A percentile compares a stretch with the other conserved stretches of the same genome.
Conservation (phyloP, 2,113 vertebrate species). For the Porphyrio hochstetteri region DNA sequence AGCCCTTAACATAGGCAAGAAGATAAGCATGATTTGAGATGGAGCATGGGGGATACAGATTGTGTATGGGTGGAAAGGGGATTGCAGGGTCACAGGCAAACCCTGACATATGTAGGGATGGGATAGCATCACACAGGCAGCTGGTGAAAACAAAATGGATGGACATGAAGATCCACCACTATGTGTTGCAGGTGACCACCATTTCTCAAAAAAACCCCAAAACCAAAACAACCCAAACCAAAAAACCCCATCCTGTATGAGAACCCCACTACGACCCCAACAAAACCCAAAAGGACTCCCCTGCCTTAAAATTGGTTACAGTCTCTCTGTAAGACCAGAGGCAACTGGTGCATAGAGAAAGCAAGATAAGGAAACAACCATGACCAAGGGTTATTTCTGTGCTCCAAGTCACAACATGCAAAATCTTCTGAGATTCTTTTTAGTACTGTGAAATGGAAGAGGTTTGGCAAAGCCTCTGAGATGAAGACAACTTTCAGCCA, state of each 20-base stretch:
- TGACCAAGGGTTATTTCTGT: not conserved
- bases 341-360: not conserved
- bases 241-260: not conserved
- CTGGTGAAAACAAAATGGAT: not conserved
- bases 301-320: not conserved
- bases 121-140: not conserved
- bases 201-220: not conserved
- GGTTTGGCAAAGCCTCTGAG: not conserved
- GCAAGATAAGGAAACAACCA: not conserved
- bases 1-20: not conserved
- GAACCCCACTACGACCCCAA: too few species aligned
- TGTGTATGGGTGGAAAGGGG: not conserved
- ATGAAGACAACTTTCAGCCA: not conserved
- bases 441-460: not conserved
- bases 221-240: too few species aligned
- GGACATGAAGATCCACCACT: not conserved
- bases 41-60: not conserved
- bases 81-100: not conserved
- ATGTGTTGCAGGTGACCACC: not conserved
- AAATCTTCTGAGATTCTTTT: not conserved
- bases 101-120: not conserved
- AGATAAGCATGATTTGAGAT: not conserved
- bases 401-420: not conserved
- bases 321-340: not conserved
- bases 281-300: not conserved